Evolutionary conservation across 2,113 vertebrate species (phyloP).

Genomic region (Zeus faber): DNA sequence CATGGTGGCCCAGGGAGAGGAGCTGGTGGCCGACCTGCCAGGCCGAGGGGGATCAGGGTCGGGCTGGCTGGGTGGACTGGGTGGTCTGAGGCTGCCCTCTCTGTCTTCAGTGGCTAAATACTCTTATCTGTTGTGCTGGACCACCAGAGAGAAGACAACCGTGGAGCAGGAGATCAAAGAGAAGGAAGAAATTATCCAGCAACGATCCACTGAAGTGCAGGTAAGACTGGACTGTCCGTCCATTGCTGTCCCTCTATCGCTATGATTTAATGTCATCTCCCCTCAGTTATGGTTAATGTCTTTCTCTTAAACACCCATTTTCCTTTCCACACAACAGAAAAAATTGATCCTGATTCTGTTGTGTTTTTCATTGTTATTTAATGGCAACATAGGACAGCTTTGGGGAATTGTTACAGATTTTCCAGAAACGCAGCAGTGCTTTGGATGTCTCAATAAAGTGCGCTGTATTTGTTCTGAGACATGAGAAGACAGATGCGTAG

Average conservation of each 20-base stretch:
- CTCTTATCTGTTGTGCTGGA: constrained; percentile 91
- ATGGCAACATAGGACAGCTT: no score
- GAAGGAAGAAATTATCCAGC: constrained; percentile 90
- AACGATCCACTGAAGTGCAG: constrained; percentile 90
- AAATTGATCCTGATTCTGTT: no score
- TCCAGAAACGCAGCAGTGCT: no score
- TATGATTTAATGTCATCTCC: no score
- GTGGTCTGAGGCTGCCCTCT: constrained; percentile 69
- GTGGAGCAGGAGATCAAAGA: constrained; percentile 97
- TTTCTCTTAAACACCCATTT: no score
- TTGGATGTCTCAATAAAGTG: no score
- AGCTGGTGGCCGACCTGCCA: constrained; percentile 52
- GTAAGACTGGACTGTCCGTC: constrained; percentile 61
- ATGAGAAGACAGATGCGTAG: no score
- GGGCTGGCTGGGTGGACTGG: constrained; percentile 21
- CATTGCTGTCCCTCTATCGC: neutral
- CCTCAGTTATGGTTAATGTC: no score
- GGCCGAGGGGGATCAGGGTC: constrained; percentile 46
- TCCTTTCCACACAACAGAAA: no score
- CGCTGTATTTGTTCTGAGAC: no score
- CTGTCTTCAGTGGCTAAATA: constrained; percentile 87
- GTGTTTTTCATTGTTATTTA: no score
- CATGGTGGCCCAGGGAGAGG: constrained; percentile 83
- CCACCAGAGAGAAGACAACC: constrained; percentile 93
- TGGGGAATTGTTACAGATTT: no score